Percentiles rank a stretch among this genome's conserved stretches.
Conservation (phyloP, 2,888 invertebrate species). For the Phrixothrix hirtus region DNA sequence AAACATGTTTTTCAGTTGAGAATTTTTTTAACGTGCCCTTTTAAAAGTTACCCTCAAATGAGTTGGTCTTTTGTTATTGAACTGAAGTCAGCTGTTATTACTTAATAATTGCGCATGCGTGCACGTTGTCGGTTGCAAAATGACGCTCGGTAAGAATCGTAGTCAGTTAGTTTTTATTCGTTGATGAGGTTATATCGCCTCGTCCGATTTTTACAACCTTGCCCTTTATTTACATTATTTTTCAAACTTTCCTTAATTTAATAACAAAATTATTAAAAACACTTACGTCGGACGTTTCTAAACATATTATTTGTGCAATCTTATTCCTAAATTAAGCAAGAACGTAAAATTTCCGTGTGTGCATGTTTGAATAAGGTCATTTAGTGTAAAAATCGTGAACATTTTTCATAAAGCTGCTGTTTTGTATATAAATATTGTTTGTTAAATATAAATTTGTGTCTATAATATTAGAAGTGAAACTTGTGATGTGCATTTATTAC, state of each 20-base stretch:
- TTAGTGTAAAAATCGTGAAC: conserved; percentile 4
- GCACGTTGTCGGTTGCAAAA: conserved; percentile 10
- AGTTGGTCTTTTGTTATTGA: conserved; percentile 21
- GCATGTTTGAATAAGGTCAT: conserved; percentile 20
- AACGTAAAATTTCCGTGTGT: conserved; percentile 1
- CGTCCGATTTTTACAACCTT: conserved; percentile 37
- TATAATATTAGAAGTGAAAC: conserved; percentile 3
- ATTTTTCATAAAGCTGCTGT: not conserved
- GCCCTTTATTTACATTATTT: conserved; percentile 43
- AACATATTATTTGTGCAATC: conserved; percentile 26
- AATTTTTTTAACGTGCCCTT: too few relatives aligned
- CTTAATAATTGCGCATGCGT: conserved; percentile 38
- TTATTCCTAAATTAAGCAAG: conserved; percentile 1
- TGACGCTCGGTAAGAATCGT: conserved; percentile 35
- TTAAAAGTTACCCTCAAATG: too few relatives aligned
- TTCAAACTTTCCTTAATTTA: conserved; percentile 31
- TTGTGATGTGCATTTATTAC: not conserved
- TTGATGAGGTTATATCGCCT: conserved; percentile 39
- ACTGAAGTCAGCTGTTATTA: conserved; percentile 47
- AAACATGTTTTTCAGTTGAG: too few relatives aligned
- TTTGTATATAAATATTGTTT: not conserved
- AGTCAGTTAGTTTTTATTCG: conserved; percentile 46
- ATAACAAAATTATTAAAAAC: conserved; percentile 2
- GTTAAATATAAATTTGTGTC: too few relatives aligned
- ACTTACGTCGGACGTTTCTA: conserved; percentile 3